These are phyloP conservation scores for Drosophila histrio DNA, from an alignment of 2,888 invertebrate species.

Conservation along the genomic window DNA sequence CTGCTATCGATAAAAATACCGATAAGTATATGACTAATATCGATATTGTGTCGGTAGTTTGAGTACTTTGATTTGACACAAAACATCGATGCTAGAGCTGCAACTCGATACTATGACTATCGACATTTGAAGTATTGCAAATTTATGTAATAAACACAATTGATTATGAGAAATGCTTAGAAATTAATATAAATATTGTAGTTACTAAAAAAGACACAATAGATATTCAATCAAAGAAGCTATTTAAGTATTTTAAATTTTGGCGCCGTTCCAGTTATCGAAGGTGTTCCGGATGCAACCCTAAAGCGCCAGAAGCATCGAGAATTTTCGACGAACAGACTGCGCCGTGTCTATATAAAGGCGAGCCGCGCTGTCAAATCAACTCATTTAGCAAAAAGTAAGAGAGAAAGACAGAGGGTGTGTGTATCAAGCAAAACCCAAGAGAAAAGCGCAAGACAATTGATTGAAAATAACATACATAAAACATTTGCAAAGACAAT, in stretches of 20 bases:
- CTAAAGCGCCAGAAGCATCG: conserved; percentile 62
- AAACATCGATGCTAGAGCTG: conserved; percentile 47
- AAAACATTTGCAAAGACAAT: conserved; percentile 6
- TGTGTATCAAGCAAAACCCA: conserved; percentile 1
- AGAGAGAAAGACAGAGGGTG: neutral
- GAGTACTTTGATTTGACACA: neutral
- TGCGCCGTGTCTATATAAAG: conserved; percentile 57
- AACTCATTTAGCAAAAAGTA: conserved; percentile 27
- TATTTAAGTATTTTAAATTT: neutral
- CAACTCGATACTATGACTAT: conserved; percentile 3
- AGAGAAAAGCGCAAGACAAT: neutral
- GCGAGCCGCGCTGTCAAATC: neutral
- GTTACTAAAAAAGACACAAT: too few relatives aligned
- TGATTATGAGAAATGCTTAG: neutral
- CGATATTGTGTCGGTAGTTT: conserved; percentile 27
- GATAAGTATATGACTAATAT: conserved; percentile 18
- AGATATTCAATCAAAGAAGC: too few relatives aligned
- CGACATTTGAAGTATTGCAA: neutral
- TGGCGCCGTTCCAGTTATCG: conserved; percentile 14
- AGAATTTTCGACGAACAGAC: conserved; percentile 65
- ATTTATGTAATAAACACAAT: neutral
- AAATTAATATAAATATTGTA: neutral
- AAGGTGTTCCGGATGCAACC: conserved; percentile 55
- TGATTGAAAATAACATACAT: conserved; percentile 22
- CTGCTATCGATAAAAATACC: conserved; percentile 41